A percentile compares a stretch with the other conserved stretches of the same genome.
Evolutionary conservation across 2,113 vertebrate genomes (phyloP).

Genomic region (Podarcis muralis): DNA sequence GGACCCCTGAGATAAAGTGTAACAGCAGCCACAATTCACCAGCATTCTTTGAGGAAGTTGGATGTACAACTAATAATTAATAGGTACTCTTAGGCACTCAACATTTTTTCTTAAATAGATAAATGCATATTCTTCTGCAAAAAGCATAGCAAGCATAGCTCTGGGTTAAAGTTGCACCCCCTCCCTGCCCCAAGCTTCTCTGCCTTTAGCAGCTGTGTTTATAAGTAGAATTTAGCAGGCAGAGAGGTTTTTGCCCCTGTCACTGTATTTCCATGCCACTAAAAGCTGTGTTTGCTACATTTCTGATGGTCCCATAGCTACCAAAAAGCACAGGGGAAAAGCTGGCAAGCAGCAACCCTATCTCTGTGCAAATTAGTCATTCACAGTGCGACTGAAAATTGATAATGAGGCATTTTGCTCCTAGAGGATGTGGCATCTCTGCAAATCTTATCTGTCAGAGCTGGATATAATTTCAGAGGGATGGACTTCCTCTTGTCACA

Average conservation of each 20-base stretch:
- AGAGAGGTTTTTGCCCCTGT: too few species aligned
- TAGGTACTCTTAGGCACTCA: too few species aligned
- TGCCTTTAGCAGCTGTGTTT: not conserved
- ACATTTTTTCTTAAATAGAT: too few species aligned
- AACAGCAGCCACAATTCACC: too few species aligned
- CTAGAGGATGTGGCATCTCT: not conserved
- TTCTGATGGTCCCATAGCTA: not conserved
- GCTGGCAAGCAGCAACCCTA: rapidly evolving
- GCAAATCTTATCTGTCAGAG: not conserved
- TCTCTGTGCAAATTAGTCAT: rapidly evolving
- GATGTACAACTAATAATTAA: too few species aligned
- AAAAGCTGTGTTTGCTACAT: not conserved
- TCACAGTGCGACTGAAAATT: rapidly evolving
- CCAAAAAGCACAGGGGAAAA: not conserved
- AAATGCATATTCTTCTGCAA: too few species aligned
- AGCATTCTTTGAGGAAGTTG: too few species aligned
- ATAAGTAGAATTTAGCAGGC: not conserved
- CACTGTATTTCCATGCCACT: not conserved
- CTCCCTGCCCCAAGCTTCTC: not conserved
- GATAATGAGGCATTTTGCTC: slow-evolving; percentile 1
- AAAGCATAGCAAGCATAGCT: not conserved
- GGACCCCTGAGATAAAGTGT: too few species aligned
- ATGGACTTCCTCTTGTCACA: slow-evolving; percentile 45
- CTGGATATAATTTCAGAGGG: not conserved
- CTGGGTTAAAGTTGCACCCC: not conserved